Evolutionary conservation across 1,140 invertebrate genomes (phyloP).

Genomic region (Lerema accius): DNA sequence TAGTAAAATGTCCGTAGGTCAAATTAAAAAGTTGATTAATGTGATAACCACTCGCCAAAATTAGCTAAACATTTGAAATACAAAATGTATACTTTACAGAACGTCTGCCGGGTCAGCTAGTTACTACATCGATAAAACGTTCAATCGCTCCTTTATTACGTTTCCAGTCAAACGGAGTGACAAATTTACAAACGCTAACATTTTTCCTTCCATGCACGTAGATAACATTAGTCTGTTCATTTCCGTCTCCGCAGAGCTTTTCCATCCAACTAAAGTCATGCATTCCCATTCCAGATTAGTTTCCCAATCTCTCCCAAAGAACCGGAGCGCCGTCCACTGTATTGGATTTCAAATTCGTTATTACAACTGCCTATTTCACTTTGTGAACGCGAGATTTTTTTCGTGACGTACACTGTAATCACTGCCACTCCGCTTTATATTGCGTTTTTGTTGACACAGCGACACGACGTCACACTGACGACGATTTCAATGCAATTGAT

Average conservation of each 20-base stretch:
- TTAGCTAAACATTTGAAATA: too few relatives aligned
- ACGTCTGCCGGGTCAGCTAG: too few relatives aligned
- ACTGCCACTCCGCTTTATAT: slow-evolving; percentile 44
- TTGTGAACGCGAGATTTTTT: slow-evolving; percentile 56
- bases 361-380: slow-evolving; percentile 65
- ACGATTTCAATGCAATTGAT: slow-evolving; percentile 5
- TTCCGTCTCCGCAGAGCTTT: background rate
- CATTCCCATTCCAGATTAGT: slow-evolving; percentile 39
- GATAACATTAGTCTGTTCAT: slow-evolving; percentile 14
- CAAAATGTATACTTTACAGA: too few relatives aligned
- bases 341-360: slow-evolving; percentile 74
- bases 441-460: slow-evolving; percentile 51
- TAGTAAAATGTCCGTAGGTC: too few relatives aligned
- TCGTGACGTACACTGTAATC: slow-evolving; percentile 41
- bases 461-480: slow-evolving; percentile 15
- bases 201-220: background rate
- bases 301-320: slow-evolving; percentile 48
- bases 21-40: too few relatives aligned
- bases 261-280: slow-evolving; percentile 4
- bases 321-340: slow-evolving; percentile 48
- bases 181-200: background rate
- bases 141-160: too few relatives aligned
- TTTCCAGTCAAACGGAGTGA: too few relatives aligned
- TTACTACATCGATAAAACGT: too few relatives aligned
- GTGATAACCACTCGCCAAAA: too few relatives aligned